A percentile compares a stretch with the other conserved stretches of the same genome.
Evolutionary conservation across 2,113 vertebrate genomes (phyloP).

Genomic region (Irena cyanogastra): DNA sequence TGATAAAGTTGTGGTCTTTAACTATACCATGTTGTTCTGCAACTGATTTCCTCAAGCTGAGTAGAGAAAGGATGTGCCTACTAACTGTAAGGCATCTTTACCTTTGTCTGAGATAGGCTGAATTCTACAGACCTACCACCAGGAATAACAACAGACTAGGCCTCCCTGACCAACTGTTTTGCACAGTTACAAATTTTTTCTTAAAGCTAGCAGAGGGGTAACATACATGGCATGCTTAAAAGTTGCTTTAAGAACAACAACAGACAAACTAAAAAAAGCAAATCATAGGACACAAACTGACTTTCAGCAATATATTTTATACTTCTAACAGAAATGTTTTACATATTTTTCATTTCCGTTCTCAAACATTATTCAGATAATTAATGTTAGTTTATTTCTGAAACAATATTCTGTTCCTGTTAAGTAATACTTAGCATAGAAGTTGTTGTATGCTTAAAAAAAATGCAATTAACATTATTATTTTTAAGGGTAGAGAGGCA

Average conservation of each 20-base stretch:
- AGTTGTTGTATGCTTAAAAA: not conserved
- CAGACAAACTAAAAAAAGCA: not conserved
- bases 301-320: not conserved
- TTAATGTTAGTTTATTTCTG: not conserved
- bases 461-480: not conserved
- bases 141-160: not conserved
- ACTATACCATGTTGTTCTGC: not conserved
- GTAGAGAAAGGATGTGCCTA: not conserved
- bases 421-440: not conserved
- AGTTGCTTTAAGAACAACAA: not conserved
- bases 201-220: not conserved
- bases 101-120: not conserved
- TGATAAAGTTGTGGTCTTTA: not conserved
- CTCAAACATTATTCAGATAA: not conserved
- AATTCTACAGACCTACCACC: not conserved
- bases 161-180: not conserved
- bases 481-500: constrained; percentile 21
- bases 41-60: not conserved
- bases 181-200: not conserved
- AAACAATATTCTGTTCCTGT: not conserved
- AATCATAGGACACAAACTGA: not conserved
- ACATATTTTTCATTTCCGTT: not conserved
- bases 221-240: not conserved
- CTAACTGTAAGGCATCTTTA: not conserved
- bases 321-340: not conserved